Percentiles rank a stretch among this genome's conserved stretches.
These are phyloP conservation scores for Lethrus apterus DNA, from an alignment of 1,140 invertebrate genomes.

Conservation along the genomic window DNA sequence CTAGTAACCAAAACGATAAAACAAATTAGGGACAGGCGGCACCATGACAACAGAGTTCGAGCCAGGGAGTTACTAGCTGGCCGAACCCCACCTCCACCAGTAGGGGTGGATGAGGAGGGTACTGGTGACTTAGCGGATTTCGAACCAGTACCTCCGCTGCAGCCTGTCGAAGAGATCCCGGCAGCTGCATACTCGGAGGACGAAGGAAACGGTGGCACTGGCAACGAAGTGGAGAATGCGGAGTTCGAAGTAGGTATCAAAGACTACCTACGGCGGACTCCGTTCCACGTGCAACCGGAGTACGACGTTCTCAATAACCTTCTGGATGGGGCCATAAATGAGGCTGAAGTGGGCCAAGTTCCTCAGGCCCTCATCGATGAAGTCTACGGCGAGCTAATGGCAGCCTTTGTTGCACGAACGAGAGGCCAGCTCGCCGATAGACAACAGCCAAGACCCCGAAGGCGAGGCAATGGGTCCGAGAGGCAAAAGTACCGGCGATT, in stretches of 20 bases:
- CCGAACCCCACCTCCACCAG: neutral
- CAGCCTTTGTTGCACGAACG: neutral
- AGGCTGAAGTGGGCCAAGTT: constrained; percentile 1
- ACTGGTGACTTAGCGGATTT: neutral
- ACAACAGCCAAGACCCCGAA: neutral
- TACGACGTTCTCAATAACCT: neutral
- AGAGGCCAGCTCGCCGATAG: neutral
- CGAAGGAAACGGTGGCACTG: neutral
- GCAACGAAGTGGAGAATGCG: neutral
- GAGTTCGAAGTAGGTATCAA: neutral
- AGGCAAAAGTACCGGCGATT: neutral
- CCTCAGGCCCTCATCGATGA: neutral
- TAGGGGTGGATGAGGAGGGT: neutral
- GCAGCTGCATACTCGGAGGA: neutral
- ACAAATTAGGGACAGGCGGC: constrained; percentile 2
- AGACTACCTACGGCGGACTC: neutral
- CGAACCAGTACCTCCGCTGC: no score
- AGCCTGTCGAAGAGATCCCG: neutral
- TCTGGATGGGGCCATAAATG: neutral
- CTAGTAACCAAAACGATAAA: constrained; percentile 5
- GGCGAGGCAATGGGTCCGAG: neutral
- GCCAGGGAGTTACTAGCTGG: constrained; percentile 6
- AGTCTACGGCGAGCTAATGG: neutral
- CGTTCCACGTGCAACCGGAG: neutral
- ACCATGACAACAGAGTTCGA: neutral